Percentiles rank a stretch among this genome's conserved stretches.
phyloP scores from a whole-genome alignment of 1,140 invertebrate genomes.

The Aphidius ervi region DNA sequence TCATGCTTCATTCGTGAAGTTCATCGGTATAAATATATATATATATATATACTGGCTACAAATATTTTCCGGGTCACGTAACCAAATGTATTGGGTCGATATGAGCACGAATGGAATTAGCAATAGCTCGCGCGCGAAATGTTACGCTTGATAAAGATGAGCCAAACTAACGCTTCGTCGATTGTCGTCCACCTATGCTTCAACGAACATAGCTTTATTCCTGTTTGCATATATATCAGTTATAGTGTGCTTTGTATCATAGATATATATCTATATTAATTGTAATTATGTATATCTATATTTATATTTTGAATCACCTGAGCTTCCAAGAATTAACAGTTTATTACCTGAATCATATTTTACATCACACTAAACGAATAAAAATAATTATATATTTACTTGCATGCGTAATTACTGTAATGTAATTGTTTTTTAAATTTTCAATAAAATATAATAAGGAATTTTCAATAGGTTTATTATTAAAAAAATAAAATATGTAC shows the following conservation, averaged over 20 bases:
- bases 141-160: conserved; percentile 12
- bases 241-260: not conserved
- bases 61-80: conserved; percentile 14
- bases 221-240: not conserved
- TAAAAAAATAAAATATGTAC: too few species aligned
- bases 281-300: too few species aligned
- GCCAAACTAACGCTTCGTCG: conserved; percentile 2
- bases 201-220: conserved; percentile 6
- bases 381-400: too few species aligned
- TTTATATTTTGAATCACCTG: too few species aligned
- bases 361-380: too few species aligned
- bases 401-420: too few species aligned
- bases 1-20: conserved; percentile 10
- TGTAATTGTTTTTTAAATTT: too few species aligned
- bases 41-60: not conserved
- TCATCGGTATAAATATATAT: not conserved
- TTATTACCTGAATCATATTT: too few species aligned
- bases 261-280: not conserved
- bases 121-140: conserved; percentile 13
- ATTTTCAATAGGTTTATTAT: too few species aligned
- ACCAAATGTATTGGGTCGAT: conserved; percentile 7
- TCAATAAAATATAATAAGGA: too few species aligned
- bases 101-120: conserved; percentile 12
- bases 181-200: not conserved
- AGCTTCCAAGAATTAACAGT: too few species aligned